Base-by-base conservation (phyloP, 2,797 vertebrate species). In the Eulemur coronatus region DNA sequence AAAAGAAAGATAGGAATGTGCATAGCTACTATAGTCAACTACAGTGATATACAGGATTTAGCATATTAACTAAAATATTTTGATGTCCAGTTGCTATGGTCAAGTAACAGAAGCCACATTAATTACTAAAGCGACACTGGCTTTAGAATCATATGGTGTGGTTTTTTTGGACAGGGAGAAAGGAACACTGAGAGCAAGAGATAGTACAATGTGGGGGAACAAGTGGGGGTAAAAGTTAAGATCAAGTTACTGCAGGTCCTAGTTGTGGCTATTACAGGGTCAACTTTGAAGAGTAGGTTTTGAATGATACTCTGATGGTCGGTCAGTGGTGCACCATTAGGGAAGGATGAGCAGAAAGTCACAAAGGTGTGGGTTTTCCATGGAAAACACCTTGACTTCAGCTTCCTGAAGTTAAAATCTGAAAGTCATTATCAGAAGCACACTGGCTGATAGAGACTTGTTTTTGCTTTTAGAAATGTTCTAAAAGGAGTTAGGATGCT, bases 381-480 rank as follows among this genome's bases (percentile, higher is more conserved):
- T 2, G 2, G 41, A 95, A 90, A 92, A 95, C 24, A 72, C 17
- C 43, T 17, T 46, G 35, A 87, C 22, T 89, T 46, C 30, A 85
- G 24, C n/a, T 95, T 55, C 72, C 73, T 69, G 35, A 84, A 63
- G 33, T 93, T 48, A 91, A 96, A 89, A 84, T 89, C 52, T 84
- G 55, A 97, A 94, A 95, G 57, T 38, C 67, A 80, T 57, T 90
- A 89, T 15, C 41, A 84, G 50, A 95, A 89, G 14, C 35, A 75
- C 13, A 69, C 48, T 75, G 86, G 30, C 72, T 94, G 57, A 89
- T 52, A 7, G 3, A 18, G 91, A 73, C 61, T 88, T 50, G 12
- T 65, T 96, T 96, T 89, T 80, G 50, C 59, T 67, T 76, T 90
- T 35, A 76, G 55, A 94, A 76, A 78, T 87, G 18, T 80, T 95